Percentiles rank a stretch among this genome's conserved stretches.
Conservation (phyloP, 2,888 invertebrate species). For the Portevinia maculata region DNA sequence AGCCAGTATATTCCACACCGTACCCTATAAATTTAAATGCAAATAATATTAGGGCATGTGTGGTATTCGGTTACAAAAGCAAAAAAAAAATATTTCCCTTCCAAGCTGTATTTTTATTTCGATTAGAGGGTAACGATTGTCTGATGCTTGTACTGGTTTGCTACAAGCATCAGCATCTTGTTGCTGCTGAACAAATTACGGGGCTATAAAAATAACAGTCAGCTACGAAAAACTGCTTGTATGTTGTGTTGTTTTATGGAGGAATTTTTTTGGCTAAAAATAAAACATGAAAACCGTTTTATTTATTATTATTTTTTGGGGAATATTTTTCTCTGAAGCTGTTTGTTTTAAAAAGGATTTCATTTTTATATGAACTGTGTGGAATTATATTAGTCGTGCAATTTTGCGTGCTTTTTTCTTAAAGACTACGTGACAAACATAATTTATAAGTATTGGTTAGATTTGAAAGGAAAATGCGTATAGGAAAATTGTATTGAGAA, state of each 20-base stretch:
- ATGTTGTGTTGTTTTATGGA: neutral
- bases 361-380: constrained; percentile 11
- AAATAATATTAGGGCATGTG: constrained; percentile 15
- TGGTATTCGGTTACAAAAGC: neutral
- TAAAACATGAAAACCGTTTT: constrained; percentile 4
- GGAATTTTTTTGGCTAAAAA: neutral
- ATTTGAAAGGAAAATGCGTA: neutral
- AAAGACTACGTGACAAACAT: constrained; percentile 1
- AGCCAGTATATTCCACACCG: too few relatives aligned
- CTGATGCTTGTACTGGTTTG: constrained; percentile 3
- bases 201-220: constrained; percentile 43
- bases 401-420: neutral
- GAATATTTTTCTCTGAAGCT: constrained; percentile 11
- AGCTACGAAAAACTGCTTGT: constrained; percentile 26
- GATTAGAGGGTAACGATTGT: neutral
- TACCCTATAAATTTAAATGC: neutral
- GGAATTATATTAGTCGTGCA: neutral
- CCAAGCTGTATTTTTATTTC: constrained; percentile 3
- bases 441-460: neutral
- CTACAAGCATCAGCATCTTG: constrained; percentile 37
- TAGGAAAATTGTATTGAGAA: neutral
- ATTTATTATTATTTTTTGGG: neutral
- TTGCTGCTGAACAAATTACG: constrained; percentile 47
- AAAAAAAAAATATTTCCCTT: too few relatives aligned
- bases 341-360: constrained; percentile 19